phyloP scores from a whole-genome alignment of 2,888 invertebrate species.

The Schizotus pectinicornis region DNA sequence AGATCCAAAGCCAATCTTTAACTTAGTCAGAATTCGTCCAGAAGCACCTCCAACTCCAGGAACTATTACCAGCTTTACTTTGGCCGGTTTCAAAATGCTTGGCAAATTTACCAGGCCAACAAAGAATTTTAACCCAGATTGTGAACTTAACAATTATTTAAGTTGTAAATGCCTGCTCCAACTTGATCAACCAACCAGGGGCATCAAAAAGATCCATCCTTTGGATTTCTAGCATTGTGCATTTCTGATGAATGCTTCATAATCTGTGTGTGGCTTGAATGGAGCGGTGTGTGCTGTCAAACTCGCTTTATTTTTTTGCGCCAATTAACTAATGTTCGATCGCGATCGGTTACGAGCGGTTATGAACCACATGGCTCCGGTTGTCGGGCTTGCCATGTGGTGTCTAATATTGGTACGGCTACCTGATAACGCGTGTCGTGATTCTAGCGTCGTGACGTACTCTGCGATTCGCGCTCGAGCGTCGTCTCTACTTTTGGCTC shows the following conservation, averaged over 20 bases:
- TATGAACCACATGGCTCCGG: constrained; percentile 40
- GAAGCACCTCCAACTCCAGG: too few species aligned
- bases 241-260: not conserved
- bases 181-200: too few species aligned
- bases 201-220: not conserved
- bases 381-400: constrained; percentile 42
- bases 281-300: too few species aligned
- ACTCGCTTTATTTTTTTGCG: constrained; percentile 10
- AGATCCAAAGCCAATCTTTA: too few species aligned
- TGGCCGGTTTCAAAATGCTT: too few species aligned
- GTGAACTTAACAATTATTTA: too few species aligned
- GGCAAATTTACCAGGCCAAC: too few species aligned
- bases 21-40: too few species aligned
- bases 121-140: too few species aligned
- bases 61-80: too few species aligned
- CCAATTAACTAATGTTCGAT: constrained; percentile 16
- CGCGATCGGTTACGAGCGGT: constrained; percentile 23
- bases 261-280: not conserved
- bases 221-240: not conserved
- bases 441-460: constrained; percentile 46
- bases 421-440: constrained; percentile 49
- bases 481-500: constrained; percentile 10
- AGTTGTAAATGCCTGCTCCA: too few species aligned
- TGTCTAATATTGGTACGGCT: constrained; percentile 38
- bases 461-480: constrained; percentile 32